phyloP scores from a whole-genome alignment of 2,888 invertebrate genomes.

The Xestobium rufovillosum region DNA sequence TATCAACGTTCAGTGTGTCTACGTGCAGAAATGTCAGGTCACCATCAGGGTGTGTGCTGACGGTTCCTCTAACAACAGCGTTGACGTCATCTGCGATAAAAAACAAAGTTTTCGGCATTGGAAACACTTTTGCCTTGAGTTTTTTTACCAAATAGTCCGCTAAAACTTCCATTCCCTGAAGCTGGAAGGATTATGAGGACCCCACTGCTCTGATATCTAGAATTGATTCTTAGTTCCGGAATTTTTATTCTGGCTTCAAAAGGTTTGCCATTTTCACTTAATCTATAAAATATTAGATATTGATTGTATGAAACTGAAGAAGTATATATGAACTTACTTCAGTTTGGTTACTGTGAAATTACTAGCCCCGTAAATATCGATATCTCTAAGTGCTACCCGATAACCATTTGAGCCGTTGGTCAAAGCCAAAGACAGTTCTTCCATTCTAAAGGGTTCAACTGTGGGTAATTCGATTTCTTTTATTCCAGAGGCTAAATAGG shows the following conservation, averaged over 20 bases:
- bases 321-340: conserved; percentile 42
- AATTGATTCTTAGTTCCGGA: conserved; percentile 57
- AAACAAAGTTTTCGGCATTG: no score
- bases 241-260: conserved; percentile 58
- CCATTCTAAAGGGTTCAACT: conserved; percentile 59
- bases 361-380: conserved; percentile 57
- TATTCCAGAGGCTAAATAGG: conserved; percentile 54
- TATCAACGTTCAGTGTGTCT: conserved; percentile 53
- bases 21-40: conserved; percentile 52
- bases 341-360: conserved; percentile 52
- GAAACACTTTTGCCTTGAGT: no score
- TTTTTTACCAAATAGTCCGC: conserved; percentile 56
- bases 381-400: conserved; percentile 50
- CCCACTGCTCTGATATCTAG: conserved; percentile 61
- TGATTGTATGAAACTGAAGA: conserved; percentile 1
- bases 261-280: conserved; percentile 54
- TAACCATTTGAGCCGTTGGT: conserved; percentile 53
- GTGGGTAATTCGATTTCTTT: conserved; percentile 59
- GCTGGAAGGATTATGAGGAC: conserved; percentile 63
- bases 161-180: conserved; percentile 62
- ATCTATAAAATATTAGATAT: conserved; percentile 32
- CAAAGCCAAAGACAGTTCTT: conserved; percentile 51
- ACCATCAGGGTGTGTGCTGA: conserved; percentile 44
- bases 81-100: conserved; percentile 53
- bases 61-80: conserved; percentile 52